These are phyloP conservation scores for Sebastes vulpes DNA, from an alignment of 2,797 vertebrate species.

Conservation along the genomic window DNA sequence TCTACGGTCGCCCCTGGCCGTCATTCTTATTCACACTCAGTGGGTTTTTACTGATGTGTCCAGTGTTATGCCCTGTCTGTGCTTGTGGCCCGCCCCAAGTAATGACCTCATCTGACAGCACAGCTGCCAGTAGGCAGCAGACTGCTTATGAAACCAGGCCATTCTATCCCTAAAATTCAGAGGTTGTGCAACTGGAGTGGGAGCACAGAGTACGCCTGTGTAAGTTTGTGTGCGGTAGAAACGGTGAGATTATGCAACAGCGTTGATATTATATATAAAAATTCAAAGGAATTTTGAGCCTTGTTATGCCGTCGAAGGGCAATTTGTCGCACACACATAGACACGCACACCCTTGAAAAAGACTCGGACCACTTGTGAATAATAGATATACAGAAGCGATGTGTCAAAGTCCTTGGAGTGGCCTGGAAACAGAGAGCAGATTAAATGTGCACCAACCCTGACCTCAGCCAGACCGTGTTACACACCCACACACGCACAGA, in stretches of 20 bases:
- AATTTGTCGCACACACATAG: not conserved
- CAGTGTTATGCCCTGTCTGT: constrained; percentile 44
- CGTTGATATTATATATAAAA: constrained; percentile 57
- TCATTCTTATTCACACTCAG: constrained; percentile 47
- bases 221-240: constrained; percentile 58
- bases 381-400: constrained; percentile 71
- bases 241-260: constrained; percentile 68
- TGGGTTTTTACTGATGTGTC: constrained; percentile 49
- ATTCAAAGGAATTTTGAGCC: constrained; percentile 25
- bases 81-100: constrained; percentile 54
- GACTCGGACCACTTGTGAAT: constrained; percentile 65
- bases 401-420: constrained; percentile 78
- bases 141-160: constrained; percentile 77
- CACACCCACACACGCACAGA: constrained; percentile 50
- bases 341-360: not conserved
- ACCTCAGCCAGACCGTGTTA: constrained; percentile 73
- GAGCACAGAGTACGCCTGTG: constrained; percentile 52
- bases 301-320: constrained; percentile 26
- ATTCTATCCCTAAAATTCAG: constrained; percentile 74
- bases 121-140: constrained; percentile 75
- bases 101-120: constrained; percentile 77
- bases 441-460: constrained; percentile 76
- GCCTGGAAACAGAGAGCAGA: constrained; percentile 78
- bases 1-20: constrained; percentile 28
- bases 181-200: constrained; percentile 76